Percentiles rank a stretch among this genome's conserved stretches.
These are phyloP conservation scores for Aphelinus certus DNA, from an alignment of 1,140 invertebrate species.

Conservation along the genomic window DNA sequence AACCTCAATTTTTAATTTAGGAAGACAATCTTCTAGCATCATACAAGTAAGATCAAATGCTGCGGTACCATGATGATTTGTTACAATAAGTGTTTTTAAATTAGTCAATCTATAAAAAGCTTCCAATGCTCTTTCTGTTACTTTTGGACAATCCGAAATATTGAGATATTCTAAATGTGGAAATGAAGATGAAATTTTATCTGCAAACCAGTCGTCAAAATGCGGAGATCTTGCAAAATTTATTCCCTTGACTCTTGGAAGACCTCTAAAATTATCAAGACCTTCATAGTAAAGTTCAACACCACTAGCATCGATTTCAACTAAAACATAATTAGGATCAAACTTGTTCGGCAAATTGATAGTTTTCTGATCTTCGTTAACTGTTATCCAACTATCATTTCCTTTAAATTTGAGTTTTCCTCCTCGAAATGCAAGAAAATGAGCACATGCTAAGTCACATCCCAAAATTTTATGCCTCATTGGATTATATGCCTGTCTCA, in stretches of 20 bases:
- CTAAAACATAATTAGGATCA: constrained; percentile 68
- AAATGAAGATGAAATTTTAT: constrained; percentile 71
- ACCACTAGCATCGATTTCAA: constrained; percentile 75
- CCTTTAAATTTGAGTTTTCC: constrained; percentile 76
- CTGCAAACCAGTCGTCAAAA: constrained; percentile 83
- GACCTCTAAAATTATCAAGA: constrained; percentile 72
- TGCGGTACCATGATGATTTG: constrained; percentile 49
- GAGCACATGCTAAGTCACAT: constrained; percentile 76
- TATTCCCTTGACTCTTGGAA: constrained; percentile 72
- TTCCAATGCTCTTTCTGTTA: constrained; percentile 74
- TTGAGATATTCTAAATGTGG: constrained; percentile 77
- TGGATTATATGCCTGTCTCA: constrained; percentile 62
- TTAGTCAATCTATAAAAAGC: constrained; percentile 71
- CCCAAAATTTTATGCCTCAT: constrained; percentile 69
- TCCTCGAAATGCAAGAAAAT: constrained; percentile 75
- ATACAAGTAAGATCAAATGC: constrained; percentile 69
- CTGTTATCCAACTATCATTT: constrained; percentile 68
- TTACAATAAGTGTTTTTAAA: constrained; percentile 69
- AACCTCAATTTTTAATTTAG: constrained; percentile 49
- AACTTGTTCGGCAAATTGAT: constrained; percentile 69
- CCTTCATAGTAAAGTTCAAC: constrained; percentile 76
- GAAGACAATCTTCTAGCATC: constrained; percentile 68
- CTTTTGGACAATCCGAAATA: constrained; percentile 72
- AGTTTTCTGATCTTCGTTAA: constrained; percentile 63
- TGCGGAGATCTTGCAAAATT: constrained; percentile 71